Percentiles rank a stretch among this genome's conserved stretches.
phyloP scores from a whole-genome alignment of 2,888 invertebrate genomes.

The Coecobrya sp. region DNA sequence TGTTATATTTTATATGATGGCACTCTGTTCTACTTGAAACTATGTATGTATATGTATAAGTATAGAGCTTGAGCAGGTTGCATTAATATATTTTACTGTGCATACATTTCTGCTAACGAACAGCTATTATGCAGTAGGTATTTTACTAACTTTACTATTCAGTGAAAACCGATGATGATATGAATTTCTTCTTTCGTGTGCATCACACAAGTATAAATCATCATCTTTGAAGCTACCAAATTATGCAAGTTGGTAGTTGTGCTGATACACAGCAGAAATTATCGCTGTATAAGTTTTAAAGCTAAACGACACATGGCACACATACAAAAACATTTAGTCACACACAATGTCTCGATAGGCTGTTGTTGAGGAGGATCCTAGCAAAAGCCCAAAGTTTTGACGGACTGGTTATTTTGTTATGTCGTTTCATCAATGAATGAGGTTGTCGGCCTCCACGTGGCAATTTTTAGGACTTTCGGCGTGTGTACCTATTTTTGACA shows the following conservation, averaged over 20 bases:
- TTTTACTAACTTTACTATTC: background rate
- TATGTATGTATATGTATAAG: too few relatives aligned
- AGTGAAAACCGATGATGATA: background rate
- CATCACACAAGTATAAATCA: background rate
- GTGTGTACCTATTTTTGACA: slow-evolving; percentile 53
- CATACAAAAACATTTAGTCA: too few relatives aligned
- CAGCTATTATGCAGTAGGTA: background rate
- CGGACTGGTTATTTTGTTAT: slow-evolving; percentile 5
- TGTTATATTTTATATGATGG: background rate
- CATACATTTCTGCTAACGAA: too few relatives aligned
- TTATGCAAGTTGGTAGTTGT: slow-evolving; percentile 14
- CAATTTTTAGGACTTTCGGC: slow-evolving; percentile 56
- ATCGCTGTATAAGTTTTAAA: slow-evolving; percentile 15
- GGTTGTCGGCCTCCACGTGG: slow-evolving; percentile 68
- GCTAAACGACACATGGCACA: slow-evolving; percentile 20
- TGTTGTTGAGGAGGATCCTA: too few relatives aligned
- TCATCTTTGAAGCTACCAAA: background rate
- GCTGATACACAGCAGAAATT: slow-evolving; percentile 12
- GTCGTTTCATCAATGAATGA: slow-evolving; percentile 3
- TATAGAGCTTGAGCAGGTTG: background rate
- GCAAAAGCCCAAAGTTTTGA: slow-evolving; percentile 4
- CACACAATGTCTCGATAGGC: too few relatives aligned
- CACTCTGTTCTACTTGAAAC: background rate
- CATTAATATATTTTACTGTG: too few relatives aligned
- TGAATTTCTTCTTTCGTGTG: background rate